Evolutionary conservation across 2,888 invertebrate genomes (phyloP), one percentile per base, ranked within the genome.

Genomic region (Coleophora flavipennella): DNA sequence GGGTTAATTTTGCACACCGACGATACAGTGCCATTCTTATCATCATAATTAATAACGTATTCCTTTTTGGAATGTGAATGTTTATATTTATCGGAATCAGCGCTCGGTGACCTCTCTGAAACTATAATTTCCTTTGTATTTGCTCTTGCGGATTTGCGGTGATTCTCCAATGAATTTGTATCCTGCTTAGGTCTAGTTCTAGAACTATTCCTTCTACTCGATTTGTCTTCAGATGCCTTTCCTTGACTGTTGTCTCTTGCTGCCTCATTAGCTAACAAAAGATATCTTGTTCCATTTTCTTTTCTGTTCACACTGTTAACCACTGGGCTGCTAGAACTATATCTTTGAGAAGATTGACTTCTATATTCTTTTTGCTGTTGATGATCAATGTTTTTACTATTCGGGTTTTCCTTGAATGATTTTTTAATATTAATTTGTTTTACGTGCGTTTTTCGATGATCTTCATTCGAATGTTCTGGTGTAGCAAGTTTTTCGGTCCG

Each of bases 11-110:
- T 81, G 49, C 74, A 69, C 44, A 84, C 59, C 10, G 84, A 83
- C 8, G 84, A 76, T 3, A 83, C 77, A 8, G 81, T 81, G 49
- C 84, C 84, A 45, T 83, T 76, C 62, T 83, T 81, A 45, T 84
- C 83, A 44, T 83, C 77, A 42, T 84, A 84, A 51, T 84, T 83
- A 41, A 84, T 80, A 10, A 84, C 74, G 47, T 80, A 81, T 62
- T 78, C 74, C 51, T 69, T 59, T 49, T 60, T 68, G 10, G 67
- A 53, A 36, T 59, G 59, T 51, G 67, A 53, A 37, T 59, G 59
- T 51, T 52, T 59, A 27, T 59, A 49, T 36, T 50, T 53, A 40
- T 52, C 51, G 27, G 50, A 42, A 39, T 59, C 20, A 6, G 6
- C 6, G 3, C 3, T 66, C 27, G 29, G 13, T 28, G 58, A 58